Base-by-base conservation (phyloP, 2,888 invertebrate genomes). In the Rhopalosiphum nymphaeae region DNA sequence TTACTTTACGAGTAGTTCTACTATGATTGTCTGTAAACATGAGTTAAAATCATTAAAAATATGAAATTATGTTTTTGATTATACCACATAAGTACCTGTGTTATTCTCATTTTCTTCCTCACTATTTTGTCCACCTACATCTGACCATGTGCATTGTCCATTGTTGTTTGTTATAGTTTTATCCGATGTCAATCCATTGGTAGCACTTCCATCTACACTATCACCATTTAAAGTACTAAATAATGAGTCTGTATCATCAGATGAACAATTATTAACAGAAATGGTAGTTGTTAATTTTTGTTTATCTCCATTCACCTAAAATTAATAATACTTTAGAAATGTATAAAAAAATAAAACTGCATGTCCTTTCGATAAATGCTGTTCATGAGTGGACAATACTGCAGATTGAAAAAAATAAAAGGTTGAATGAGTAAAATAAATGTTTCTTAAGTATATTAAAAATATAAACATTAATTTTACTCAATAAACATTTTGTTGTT, bases 61-160 rank as follows among this genome's bases (percentile, higher is more conserved):
- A 91, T 53, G n/a, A 9, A 56, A 61, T 25, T n/a, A 91, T 5
- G 11, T 84, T 67, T 16, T 78, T 36, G 9, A 78, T 16, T 36
- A 78, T 46, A 29, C 4, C 7, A 92, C 13, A 67, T 13, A 91
- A 84, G n/a, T 90, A 93, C 90, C 89, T 36, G 57, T 44, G 67
- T 56, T 91, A 67, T 93, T 94, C 7, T 94, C 93, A 90, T 94
- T 94, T 67, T 94, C 93, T 87, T 92, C 94, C n/a, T 91, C 94
- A 49, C 93, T 93, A 89, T 89, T 94, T 13, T 91, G 90, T 2
- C 91, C 91, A 13, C 86, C 93, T 42, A 42, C 3, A 42, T 94
- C 94, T 49, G 94, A 91, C 94, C 94, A 94, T 85, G 93, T 42
- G 26, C 56, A 36, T 10, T 11, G 90, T 46, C 53, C 84, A 42